Conservation (phyloP, 1,140 invertebrate species). For the Telenomus remus region DNA sequence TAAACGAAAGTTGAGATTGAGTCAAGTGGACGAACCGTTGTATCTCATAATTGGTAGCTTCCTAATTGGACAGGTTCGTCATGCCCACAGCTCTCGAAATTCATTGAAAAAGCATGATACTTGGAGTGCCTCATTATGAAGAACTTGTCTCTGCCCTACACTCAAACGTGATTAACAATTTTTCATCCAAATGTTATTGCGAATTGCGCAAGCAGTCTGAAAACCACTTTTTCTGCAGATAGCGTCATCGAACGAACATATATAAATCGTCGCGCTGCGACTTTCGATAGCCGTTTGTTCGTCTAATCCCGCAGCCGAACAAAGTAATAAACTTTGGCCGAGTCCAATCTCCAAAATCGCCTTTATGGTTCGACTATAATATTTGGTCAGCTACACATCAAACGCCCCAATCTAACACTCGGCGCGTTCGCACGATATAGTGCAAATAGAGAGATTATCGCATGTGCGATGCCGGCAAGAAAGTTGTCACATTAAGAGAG, state of each 20-base stretch:
- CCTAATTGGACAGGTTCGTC: slow-evolving; percentile 61
- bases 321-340: slow-evolving; percentile 66
- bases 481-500: slow-evolving; percentile 72
- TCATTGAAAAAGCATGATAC: slow-evolving; percentile 21
- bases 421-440: slow-evolving; percentile 57
- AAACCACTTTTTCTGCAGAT: not conserved
- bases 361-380: slow-evolving; percentile 69
- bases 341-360: slow-evolving; percentile 68
- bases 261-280: slow-evolving; percentile 44
- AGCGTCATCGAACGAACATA: not conserved
- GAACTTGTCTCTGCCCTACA: too few species aligned
- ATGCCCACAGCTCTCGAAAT: slow-evolving; percentile 1
- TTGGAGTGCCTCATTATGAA: not conserved
- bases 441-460: slow-evolving; percentile 67
- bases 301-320: slow-evolving; percentile 67
- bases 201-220: too few species aligned
- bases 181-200: too few species aligned
- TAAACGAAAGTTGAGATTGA: slow-evolving; percentile 25
- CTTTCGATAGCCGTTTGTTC: slow-evolving; percentile 69
- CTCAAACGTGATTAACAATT: too few species aligned
- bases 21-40: slow-evolving; percentile 41
- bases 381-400: slow-evolving; percentile 63
- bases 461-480: slow-evolving; percentile 51
- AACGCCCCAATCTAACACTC: slow-evolving; percentile 52
- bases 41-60: slow-evolving; percentile 64